A percentile compares a stretch with the other conserved stretches of the same genome.
Evolutionary conservation across 2,888 invertebrate species (phyloP).

Genomic region (Pammene aurita): DNA sequence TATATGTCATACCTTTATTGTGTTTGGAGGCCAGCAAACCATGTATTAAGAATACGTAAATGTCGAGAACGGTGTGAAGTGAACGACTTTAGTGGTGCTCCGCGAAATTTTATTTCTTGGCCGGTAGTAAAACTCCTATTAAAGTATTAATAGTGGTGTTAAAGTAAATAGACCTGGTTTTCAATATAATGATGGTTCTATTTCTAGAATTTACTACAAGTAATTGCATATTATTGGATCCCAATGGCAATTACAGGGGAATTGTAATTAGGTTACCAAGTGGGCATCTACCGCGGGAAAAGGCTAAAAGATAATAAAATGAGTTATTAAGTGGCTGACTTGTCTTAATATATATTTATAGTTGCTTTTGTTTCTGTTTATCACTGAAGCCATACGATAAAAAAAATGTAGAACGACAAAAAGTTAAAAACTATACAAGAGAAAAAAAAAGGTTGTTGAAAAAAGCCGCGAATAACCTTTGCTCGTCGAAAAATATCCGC

Average conservation of each 20-base stretch:
- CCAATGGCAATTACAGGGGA: too few species aligned
- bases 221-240: too few species aligned
- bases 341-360: not conserved
- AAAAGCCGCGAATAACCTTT: conserved; percentile 9
- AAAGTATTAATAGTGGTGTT: not conserved
- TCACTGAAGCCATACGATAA: too few species aligned
- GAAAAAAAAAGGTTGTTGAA: conserved; percentile 9
- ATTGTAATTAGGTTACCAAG: too few species aligned
- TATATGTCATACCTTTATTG: conserved; percentile 19
- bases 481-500: conserved; percentile 7
- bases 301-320: too few species aligned
- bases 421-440: not conserved
- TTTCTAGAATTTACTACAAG: not conserved
- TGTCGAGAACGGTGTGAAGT: conserved; percentile 4
- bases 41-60: conserved; percentile 30
- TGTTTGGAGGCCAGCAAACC: not conserved
- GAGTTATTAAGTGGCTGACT: too few species aligned
- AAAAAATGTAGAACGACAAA: not conserved
- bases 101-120: conserved; percentile 10
- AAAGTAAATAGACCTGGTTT: conserved; percentile 5
- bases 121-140: conserved; percentile 1
- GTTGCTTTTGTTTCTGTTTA: too few species aligned
- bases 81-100: not conserved
- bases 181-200: not conserved
- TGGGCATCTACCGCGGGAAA: too few species aligned